Evolutionary conservation across 2,797 vertebrate genomes (phyloP).

Genomic region (Danio albolineatus): DNA sequence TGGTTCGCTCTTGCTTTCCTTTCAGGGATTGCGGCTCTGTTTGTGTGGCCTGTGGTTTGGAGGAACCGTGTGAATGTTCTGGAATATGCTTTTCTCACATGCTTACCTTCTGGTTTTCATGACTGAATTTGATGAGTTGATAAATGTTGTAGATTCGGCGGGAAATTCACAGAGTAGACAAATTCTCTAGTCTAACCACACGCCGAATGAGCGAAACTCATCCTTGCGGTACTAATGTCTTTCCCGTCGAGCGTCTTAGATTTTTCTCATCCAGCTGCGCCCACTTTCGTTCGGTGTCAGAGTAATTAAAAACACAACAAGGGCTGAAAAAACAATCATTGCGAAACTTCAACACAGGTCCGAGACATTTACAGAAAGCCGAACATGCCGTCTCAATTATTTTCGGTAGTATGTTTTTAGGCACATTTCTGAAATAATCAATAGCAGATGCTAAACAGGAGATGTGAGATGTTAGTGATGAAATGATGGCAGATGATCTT

Average conservation of each 20-base stretch:
- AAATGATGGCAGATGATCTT: constrained; percentile 15
- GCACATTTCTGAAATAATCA: constrained; percentile 29
- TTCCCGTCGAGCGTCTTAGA: constrained; percentile 61
- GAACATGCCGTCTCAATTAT: not conserved
- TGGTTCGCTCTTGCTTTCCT: constrained; percentile 9
- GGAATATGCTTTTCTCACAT: not conserved
- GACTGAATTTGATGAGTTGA: constrained; percentile 60
- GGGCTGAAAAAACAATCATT: constrained; percentile 44
- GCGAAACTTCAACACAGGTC: constrained; percentile 31
- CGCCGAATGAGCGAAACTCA: constrained; percentile 59
- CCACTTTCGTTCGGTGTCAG: constrained; percentile 58
- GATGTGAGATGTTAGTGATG: constrained; percentile 1
- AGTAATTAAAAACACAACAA: constrained; percentile 69
- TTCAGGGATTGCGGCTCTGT: not conserved
- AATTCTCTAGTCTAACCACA: constrained; percentile 58
- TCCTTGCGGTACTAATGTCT: constrained; percentile 56
- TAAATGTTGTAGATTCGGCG: constrained; percentile 55
- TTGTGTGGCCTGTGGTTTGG: constrained; percentile 14
- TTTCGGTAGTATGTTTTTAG: constrained; percentile 30
- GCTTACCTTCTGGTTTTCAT: constrained; percentile 20
- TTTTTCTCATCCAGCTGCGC: constrained; percentile 71
- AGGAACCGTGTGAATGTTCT: not conserved
- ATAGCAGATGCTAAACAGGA: constrained; percentile 22
- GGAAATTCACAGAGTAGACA: constrained; percentile 59
- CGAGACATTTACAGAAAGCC: constrained; percentile 11